Conservation (phyloP, 2,888 invertebrate species). For the Sialis lutaria region DNA sequence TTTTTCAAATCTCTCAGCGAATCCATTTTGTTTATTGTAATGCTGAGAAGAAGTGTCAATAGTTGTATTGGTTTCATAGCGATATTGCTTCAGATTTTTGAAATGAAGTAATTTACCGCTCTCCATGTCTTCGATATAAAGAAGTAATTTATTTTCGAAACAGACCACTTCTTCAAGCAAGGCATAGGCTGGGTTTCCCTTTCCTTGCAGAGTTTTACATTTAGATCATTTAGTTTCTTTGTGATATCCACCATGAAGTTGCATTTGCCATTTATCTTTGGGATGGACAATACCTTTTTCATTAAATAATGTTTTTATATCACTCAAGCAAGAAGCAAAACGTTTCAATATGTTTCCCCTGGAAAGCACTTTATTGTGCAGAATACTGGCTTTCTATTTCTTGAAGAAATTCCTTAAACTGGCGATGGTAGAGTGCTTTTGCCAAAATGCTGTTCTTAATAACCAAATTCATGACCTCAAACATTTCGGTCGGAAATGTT, state of each 20-base stretch:
- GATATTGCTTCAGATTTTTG: no score
- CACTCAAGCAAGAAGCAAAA: conserved; percentile 10
- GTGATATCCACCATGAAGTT: conserved; percentile 17
- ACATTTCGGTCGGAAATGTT: conserved; percentile 15
- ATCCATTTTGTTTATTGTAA: no score
- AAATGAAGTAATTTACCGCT: no score
- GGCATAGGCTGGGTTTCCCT: conserved; percentile 14
- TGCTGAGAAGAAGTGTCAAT: no score
- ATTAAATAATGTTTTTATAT: conserved; percentile 16
- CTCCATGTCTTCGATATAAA: conserved; percentile 14
- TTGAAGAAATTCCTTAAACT: conserved; percentile 14
- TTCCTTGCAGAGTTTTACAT: conserved; percentile 17
- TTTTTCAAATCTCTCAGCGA: no score
- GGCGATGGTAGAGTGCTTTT: conserved; percentile 14
- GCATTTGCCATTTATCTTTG: conserved; percentile 16
- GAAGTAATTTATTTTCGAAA: conserved; percentile 14
- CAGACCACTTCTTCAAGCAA: conserved; percentile 13
- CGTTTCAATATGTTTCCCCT: conserved; percentile 12
- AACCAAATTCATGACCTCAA: conserved; percentile 12
- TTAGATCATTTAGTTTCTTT: conserved; percentile 17
- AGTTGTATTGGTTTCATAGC: no score
- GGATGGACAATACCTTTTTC: conserved; percentile 16
- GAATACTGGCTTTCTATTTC: conserved; percentile 15
- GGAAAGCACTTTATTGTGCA: conserved; percentile 13
- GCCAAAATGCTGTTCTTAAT: conserved; percentile 12